Evolutionary conservation across 2,888 invertebrate species (phyloP).

Genomic region (Drosophila longiperda): DNA sequence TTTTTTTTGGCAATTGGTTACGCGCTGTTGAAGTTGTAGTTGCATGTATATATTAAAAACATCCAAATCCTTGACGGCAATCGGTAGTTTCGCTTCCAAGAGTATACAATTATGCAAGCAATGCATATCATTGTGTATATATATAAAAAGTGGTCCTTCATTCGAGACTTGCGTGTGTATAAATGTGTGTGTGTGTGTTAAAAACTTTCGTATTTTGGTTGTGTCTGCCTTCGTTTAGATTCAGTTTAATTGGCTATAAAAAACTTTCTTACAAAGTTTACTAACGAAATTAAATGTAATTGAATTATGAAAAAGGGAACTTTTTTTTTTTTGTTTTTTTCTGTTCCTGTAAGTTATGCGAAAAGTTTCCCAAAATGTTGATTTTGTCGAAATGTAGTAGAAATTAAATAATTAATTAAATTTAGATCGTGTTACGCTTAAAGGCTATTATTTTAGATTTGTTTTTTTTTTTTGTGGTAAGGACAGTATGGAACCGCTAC

Average conservation of each 20-base stretch:
- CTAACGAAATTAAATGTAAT: slow-evolving; percentile 40
- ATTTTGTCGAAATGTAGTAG: slow-evolving; percentile 28
- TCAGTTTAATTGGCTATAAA: slow-evolving; percentile 47
- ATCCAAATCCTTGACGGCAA: slow-evolving; percentile 76
- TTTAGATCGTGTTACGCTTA: slow-evolving; percentile 21
- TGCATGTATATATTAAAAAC: slow-evolving; percentile 56
- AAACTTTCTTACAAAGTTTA: slow-evolving; percentile 57
- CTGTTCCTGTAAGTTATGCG: slow-evolving; percentile 29
- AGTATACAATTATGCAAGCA: slow-evolving; percentile 58
- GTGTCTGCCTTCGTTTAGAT: slow-evolving; percentile 28
- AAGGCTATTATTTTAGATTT: slow-evolving; percentile 27
- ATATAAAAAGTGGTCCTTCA: slow-evolving; percentile 79
- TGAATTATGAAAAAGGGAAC: slow-evolving; percentile 38
- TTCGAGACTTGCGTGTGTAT: slow-evolving; percentile 71
- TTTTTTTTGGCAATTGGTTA: slow-evolving; percentile 76
- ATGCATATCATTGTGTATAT: slow-evolving; percentile 41
- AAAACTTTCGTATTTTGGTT: slow-evolving; percentile 52
- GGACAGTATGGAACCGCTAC: slow-evolving; percentile 39
- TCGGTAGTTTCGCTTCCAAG: slow-evolving; percentile 67
- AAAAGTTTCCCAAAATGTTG: slow-evolving; percentile 33
- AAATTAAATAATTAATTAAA: slow-evolving; percentile 27
- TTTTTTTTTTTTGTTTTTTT: neutral
- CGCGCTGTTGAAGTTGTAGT: slow-evolving; percentile 54
- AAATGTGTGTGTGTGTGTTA: slow-evolving; percentile 64
- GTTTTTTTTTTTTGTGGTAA: slow-evolving; percentile 22